Evolutionary conservation across 2,113 vertebrate genomes (phyloP).

Genomic region (Polyodon spathula): DNA sequence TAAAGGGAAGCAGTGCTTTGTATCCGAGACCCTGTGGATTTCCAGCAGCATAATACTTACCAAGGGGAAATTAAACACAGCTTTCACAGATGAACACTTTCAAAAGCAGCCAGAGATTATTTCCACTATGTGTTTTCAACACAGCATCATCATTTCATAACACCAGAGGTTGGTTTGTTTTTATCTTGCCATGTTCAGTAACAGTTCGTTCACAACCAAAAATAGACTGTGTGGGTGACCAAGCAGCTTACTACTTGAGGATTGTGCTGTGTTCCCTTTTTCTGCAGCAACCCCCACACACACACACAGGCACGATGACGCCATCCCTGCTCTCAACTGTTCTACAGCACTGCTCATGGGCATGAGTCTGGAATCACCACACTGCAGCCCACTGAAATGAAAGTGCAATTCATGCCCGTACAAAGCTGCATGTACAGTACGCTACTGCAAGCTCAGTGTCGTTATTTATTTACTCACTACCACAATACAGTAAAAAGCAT

Average conservation of each 20-base stretch:
- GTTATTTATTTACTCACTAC: no score
- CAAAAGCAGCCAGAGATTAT: neutral
- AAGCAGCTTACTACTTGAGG: neutral
- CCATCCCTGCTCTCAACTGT: neutral
- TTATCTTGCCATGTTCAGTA: neutral
- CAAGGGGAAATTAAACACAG: no score
- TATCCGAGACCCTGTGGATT: neutral
- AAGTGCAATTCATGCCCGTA: neutral
- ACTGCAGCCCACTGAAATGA: neutral
- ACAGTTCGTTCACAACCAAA: neutral
- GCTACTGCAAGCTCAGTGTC: no score
- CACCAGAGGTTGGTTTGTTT: neutral
- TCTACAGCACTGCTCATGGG: neutral
- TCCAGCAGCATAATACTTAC: conserved; percentile 12
- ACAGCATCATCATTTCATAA: neutral
- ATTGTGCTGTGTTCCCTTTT: neutral
- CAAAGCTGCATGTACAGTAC: no score
- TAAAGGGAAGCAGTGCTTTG: no score
- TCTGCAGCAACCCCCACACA: neutral
- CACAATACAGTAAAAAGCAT: no score
- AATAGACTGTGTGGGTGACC: neutral
- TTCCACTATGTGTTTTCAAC: neutral
- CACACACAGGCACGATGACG: conserved; percentile 1
- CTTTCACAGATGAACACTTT: conserved; percentile 8
- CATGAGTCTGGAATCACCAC: no score